Conservation (phyloP, 2,113 vertebrate genomes). For the Stomatorhinus ivindoensis region DNA sequence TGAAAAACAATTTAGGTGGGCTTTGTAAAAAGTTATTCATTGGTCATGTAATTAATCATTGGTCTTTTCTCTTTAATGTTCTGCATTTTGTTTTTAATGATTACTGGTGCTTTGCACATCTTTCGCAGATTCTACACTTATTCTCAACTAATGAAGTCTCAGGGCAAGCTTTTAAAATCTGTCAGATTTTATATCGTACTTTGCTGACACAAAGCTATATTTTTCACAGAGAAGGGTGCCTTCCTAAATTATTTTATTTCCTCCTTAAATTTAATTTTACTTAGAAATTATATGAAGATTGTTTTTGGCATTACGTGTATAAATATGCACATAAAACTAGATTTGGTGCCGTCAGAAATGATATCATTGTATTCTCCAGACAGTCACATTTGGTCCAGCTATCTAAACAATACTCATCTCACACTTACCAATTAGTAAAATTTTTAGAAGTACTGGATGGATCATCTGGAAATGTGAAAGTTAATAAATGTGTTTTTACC, state of each 20-base stretch:
- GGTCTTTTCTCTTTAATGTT: not conserved
- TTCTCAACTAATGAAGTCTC: not conserved
- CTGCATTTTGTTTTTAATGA: not conserved
- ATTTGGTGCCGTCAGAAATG: not conserved
- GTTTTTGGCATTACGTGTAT: not conserved
- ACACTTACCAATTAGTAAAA: not conserved
- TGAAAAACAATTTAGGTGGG: not conserved
- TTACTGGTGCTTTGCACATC: not conserved
- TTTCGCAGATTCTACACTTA: not conserved
- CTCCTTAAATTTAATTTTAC: too few species aligned
- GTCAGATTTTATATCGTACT: too few species aligned
- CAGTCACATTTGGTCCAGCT: not conserved
- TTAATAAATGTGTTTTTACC: not conserved
- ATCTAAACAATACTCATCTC: not conserved
- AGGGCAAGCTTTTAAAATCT: too few species aligned
- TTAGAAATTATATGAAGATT: not conserved
- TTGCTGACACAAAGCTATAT: too few species aligned
- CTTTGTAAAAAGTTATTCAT: not conserved
- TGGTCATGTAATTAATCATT: not conserved
- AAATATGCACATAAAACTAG: not conserved
- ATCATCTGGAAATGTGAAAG: not conserved
- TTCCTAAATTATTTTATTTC: too few species aligned
- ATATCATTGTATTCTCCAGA: not conserved
- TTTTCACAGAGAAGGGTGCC: too few species aligned
- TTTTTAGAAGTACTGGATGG: not conserved